A percentile compares a stretch with the other conserved stretches of the same genome.
Evolutionary conservation across 2,113 vertebrate species (phyloP).

Genomic region (Corapipo altera): DNA sequence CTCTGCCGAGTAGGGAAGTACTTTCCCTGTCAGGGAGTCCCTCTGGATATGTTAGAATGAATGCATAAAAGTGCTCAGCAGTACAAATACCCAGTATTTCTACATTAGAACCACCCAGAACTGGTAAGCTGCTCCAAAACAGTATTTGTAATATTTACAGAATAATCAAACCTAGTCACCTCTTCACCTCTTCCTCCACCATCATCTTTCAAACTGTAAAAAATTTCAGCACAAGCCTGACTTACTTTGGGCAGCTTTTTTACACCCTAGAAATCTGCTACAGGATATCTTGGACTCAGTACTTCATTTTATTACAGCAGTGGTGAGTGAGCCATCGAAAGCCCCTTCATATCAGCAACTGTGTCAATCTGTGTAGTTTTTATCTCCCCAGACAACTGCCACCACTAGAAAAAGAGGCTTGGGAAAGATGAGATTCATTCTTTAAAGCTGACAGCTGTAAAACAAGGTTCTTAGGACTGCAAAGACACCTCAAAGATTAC

Average conservation of each 20-base stretch:
- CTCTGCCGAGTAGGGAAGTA: background rate
- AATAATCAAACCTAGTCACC: background rate
- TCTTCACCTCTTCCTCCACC: background rate
- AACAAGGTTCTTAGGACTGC: conserved; percentile 6
- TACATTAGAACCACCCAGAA: background rate
- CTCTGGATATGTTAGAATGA: background rate
- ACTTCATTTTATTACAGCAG: background rate
- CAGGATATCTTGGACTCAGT: background rate
- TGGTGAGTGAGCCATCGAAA: background rate
- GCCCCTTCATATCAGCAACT: background rate
- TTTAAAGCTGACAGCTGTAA: conserved; percentile 49
- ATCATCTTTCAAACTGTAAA: background rate
- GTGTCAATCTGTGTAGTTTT: conserved; percentile 15
- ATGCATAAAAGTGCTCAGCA: background rate
- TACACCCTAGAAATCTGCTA: background rate
- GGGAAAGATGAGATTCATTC: conserved; percentile 18
- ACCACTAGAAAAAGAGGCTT: conserved; percentile 12
- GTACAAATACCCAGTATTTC: background rate
- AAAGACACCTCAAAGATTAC: conserved; percentile 11
- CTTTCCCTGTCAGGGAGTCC: background rate
- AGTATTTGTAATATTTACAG: background rate
- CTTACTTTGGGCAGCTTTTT: background rate
- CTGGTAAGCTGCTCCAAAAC: background rate
- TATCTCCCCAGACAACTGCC: conserved; percentile 22
- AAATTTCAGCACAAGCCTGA: background rate